Evolutionary conservation across 1,140 invertebrate genomes (phyloP).

Genomic region (Danaus plexippus): DNA sequence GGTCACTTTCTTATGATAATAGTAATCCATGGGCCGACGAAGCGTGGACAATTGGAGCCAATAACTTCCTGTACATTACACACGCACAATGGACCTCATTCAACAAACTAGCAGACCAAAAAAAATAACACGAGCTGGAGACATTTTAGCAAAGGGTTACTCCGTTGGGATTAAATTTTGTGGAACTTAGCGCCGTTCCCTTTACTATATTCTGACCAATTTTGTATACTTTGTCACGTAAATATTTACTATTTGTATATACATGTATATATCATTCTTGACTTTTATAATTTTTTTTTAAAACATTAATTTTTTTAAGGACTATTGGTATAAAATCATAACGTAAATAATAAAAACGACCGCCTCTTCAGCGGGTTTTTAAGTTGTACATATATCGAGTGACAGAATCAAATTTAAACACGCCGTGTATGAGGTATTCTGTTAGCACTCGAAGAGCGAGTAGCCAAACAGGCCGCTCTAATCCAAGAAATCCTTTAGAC

Average conservation of each 20-base stretch:
- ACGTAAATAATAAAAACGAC: no score
- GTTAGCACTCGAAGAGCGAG: slow-evolving; percentile 32
- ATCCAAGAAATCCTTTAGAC: slow-evolving; percentile 49
- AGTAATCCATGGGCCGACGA: slow-evolving; percentile 36
- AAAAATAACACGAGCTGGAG: slow-evolving; percentile 21
- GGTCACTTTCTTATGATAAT: slow-evolving; percentile 53
- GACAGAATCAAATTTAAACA: no score
- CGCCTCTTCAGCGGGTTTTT: no score
- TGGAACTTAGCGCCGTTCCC: slow-evolving; percentile 51
- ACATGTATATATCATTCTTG: no score
- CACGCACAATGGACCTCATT: slow-evolving; percentile 51
- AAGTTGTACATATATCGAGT: no score
- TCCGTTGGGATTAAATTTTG: slow-evolving; percentile 46
- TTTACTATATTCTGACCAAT: slow-evolving; percentile 19
- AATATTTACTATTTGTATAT: slow-evolving; percentile 6
- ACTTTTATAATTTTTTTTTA: no score
- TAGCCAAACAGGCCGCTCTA: slow-evolving; percentile 15
- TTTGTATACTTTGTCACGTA: slow-evolving; percentile 15
- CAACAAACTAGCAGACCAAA: slow-evolving; percentile 38
- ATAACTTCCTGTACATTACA: slow-evolving; percentile 57
- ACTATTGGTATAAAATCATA: no score
- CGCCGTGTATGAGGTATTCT: no score
- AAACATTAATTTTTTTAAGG: no score
- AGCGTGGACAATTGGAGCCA: slow-evolving; percentile 50
- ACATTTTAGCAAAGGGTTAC: slow-evolving; percentile 39